Percentiles rank a stretch among this genome's conserved stretches.
Evolutionary conservation across 2,797 vertebrate genomes (phyloP).

Genomic region (Naso thynnoides): DNA sequence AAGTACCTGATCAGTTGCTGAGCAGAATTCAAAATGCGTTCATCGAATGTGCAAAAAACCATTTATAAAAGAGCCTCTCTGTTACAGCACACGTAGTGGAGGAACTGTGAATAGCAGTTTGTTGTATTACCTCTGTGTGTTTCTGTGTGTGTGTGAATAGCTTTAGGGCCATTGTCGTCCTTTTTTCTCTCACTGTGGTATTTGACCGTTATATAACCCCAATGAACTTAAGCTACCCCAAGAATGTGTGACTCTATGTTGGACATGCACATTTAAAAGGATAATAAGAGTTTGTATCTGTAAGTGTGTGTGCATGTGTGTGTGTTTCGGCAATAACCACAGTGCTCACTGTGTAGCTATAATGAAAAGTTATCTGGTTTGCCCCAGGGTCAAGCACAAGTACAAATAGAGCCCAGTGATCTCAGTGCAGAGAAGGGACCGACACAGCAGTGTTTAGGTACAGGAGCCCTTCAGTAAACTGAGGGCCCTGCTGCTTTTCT

Average conservation of each 20-base stretch:
- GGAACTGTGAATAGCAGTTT: constrained; percentile 52
- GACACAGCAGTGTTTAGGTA: constrained; percentile 50
- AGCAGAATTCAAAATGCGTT: background rate
- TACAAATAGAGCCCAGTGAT: constrained; percentile 67
- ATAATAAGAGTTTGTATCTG: constrained; percentile 62
- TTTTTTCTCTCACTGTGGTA: constrained; percentile 29
- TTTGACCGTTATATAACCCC: constrained; percentile 68
- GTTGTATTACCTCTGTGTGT: constrained; percentile 30
- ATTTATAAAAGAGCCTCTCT: background rate
- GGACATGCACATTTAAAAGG: constrained; percentile 59
- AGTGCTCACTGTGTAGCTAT: constrained; percentile 49
- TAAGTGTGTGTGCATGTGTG: constrained; percentile 36
- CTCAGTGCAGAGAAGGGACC: constrained; percentile 38
- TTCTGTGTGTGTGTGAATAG: constrained; percentile 47
- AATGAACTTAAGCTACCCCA: constrained; percentile 55
- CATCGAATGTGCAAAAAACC: constrained; percentile 5
- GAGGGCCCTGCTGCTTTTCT: constrained; percentile 51
- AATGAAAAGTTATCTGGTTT: constrained; percentile 62
- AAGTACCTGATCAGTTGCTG: background rate
- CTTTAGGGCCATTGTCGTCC: constrained; percentile 48
- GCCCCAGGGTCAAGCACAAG: constrained; percentile 67
- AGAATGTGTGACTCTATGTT: constrained; percentile 58
- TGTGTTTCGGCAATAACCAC: constrained; percentile 52
- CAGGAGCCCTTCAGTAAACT: constrained; percentile 50
- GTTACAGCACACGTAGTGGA: constrained; percentile 35